phyloP scores from a whole-genome alignment of 2,888 invertebrate genomes.

The Nomada ruficornis region DNA sequence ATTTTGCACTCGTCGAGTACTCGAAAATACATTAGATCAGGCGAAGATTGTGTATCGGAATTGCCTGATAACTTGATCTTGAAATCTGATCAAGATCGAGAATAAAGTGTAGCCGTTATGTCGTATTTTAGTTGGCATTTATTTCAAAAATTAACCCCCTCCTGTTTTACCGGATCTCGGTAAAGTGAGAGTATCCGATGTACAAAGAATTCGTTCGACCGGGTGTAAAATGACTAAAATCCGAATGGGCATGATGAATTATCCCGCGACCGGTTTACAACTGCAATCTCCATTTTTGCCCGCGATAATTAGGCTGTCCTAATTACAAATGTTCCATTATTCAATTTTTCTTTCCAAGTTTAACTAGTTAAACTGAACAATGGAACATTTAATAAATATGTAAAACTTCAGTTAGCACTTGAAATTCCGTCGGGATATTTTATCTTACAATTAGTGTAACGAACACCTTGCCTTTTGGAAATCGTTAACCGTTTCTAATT shows the following conservation, averaged over 20 bases:
- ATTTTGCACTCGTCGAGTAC: not conserved
- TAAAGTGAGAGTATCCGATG: constrained; percentile 1
- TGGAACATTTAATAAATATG: no score
- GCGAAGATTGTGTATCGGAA: not conserved
- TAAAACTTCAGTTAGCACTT: no score
- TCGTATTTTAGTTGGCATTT: constrained; percentile 5
- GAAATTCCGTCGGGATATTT: no score
- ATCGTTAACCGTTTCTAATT: no score
- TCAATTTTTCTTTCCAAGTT: no score
- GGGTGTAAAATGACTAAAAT: not conserved
- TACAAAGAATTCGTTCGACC: not conserved
- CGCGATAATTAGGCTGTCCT: no score
- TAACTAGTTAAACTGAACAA: not conserved
- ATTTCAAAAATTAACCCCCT: not conserved
- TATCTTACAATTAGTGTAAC: no score
- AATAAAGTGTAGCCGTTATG: constrained; percentile 12
- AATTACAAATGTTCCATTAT: no score
- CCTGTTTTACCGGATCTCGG: constrained; percentile 1
- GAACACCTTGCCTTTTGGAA: no score
- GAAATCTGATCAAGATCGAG: constrained; percentile 12
- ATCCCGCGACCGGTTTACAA: not conserved
- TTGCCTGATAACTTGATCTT: not conserved
- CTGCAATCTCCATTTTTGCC: not conserved
- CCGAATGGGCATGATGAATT: not conserved
- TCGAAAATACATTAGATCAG: no score